Evolutionary conservation across 1,140 invertebrate species (phyloP), one percentile per base, ranked within the genome.

Genomic region (Psix sp.): DNA sequence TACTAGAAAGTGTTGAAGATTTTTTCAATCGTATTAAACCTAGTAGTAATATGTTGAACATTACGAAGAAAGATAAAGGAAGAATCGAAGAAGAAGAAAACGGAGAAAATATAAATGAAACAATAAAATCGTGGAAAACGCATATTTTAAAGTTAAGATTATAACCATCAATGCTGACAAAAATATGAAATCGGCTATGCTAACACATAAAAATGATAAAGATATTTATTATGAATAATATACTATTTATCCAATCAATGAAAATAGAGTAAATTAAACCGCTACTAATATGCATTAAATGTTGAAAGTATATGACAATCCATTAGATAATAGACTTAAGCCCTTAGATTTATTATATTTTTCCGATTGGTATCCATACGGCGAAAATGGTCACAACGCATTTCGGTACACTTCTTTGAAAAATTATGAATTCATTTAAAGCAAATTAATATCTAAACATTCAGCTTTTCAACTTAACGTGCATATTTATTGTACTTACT

Each of bases 401-500:
- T 11, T 72, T 9, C 40, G 80, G 20, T 0, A 13, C 18, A 21
- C 57, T 13, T 33, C 51, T 24, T 46, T 82, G 42, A 75, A 45
- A 6, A 54, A 76, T 48, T 68, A 42, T 38, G 79, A 80, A 35
- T 82, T 68, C 46, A 78, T 79, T 5, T 79, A 80, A 74, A 9
- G 15, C 21, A 67, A 35, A 43, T 66, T 81, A 29, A 70, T 60
- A 70, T 81, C 76, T 2, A 67, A 48, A 33, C 54, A 77, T 73
- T 21, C 70, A 2, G 42, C 59, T 35, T 81, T 73, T 71, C 38
- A 76, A 36, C 46, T 77, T 33, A 76, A 81, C 73, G 21, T 71
- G 18, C 77, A 80, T 80, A 81, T 51, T 16, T 80, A 14, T 80
- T 82, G 21, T 79, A 59, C 59, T 49, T 80, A 26, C 51, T 79